Conservation (phyloP, 2,797 vertebrate species). For the Anguilla anguilla region DNA sequence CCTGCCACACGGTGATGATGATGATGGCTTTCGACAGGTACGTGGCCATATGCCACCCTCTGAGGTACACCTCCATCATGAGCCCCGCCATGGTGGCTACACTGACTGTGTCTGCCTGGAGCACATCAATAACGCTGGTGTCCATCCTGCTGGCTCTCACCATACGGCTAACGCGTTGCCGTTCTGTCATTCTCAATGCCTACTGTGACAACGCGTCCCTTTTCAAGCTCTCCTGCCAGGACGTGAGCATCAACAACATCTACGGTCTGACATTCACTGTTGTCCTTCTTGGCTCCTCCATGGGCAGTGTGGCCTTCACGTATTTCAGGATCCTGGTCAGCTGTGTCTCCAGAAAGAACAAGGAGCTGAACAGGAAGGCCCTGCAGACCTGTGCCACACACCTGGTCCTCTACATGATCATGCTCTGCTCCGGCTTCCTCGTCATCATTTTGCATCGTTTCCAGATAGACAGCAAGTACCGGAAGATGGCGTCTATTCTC, state of each 20-base stretch:
- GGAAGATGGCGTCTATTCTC: constrained; percentile 58
- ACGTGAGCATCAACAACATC: constrained; percentile 54
- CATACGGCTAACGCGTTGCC: constrained; percentile 51
- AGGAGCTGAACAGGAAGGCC: constrained; percentile 60
- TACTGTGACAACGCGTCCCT: constrained; percentile 63
- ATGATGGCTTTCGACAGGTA: constrained; percentile 82
- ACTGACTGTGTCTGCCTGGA: constrained; percentile 60
- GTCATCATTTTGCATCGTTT: constrained; percentile 64
- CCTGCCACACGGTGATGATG: constrained; percentile 77
- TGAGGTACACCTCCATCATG: constrained; percentile 69
- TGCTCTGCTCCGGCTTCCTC: constrained; percentile 63
- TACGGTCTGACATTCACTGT: constrained; percentile 56
- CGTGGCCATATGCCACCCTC: constrained; percentile 75
- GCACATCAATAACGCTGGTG: constrained; percentile 52
- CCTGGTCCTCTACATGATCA: constrained; percentile 63
- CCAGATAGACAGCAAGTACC: constrained; percentile 58
- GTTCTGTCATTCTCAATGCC: constrained; percentile 45
- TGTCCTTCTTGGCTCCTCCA: constrained; percentile 47
- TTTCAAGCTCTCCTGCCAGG: constrained; percentile 66
- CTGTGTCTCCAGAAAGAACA: constrained; percentile 54
- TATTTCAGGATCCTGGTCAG: constrained; percentile 48
- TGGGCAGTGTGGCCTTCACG: constrained; percentile 49
- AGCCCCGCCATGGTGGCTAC: constrained; percentile 63
- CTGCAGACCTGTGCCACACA: constrained; percentile 64
- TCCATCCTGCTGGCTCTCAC: constrained; percentile 54